phyloP scores from a whole-genome alignment of 1,140 invertebrate species.

The Andricus grossulariae region DNA sequence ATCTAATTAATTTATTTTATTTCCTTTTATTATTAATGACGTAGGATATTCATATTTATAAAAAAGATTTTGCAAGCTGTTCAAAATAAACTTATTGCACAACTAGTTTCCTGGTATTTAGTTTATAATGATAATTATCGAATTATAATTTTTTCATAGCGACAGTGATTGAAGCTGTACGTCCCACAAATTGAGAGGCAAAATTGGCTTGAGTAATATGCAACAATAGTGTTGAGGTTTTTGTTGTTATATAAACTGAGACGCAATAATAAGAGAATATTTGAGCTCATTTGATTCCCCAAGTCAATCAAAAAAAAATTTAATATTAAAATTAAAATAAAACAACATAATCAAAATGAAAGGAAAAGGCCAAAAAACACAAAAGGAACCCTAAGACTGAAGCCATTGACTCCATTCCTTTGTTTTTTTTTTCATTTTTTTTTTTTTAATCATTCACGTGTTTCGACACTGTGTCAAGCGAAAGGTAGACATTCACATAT shows the following conservation, averaged over 20 bases:
- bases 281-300: not conserved
- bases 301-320: too few relatives aligned
- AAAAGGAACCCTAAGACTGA: too few relatives aligned
- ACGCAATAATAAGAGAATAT: conserved; percentile 2
- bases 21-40: too few relatives aligned
- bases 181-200: conserved; percentile 2
- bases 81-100: conserved; percentile 4
- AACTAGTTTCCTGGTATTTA: not conserved
- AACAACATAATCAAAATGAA: too few relatives aligned
- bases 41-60: not conserved
- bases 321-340: too few relatives aligned
- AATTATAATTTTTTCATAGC: not conserved
- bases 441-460: not conserved
- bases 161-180: not conserved
- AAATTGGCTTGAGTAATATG: conserved; percentile 11
- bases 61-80: not conserved
- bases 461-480: conserved; percentile 31
- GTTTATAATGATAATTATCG: conserved; percentile 9
- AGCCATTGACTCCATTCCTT: not conserved
- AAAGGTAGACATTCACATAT: conserved; percentile 48
- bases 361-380: too few relatives aligned
- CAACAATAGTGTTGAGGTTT: not conserved
- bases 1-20: too few relatives aligned
- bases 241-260: conserved; percentile 3
- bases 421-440: not conserved